phyloP scores from a whole-genome alignment of 1,140 invertebrate species.

The Matsumurasca onukii region DNA sequence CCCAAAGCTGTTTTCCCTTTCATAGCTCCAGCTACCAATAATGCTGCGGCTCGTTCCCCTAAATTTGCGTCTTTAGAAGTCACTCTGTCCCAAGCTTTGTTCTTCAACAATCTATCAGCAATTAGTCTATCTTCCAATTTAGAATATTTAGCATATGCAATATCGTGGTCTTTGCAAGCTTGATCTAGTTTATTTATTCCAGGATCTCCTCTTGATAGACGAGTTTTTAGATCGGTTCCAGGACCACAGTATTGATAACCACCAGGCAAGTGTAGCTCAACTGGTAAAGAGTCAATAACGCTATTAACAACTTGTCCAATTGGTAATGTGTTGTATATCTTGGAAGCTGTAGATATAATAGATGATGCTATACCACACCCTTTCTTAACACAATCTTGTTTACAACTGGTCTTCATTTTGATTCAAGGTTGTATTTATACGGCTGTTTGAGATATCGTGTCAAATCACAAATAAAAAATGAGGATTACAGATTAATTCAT shows the following conservation, averaged over 20 bases:
- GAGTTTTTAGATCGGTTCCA: slow-evolving; percentile 49
- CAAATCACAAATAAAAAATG: too few species aligned
- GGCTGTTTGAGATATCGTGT: too few species aligned
- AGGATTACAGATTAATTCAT: too few species aligned
- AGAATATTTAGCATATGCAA: slow-evolving; percentile 47
- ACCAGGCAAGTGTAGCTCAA: slow-evolving; percentile 51
- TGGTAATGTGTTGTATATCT: too few species aligned
- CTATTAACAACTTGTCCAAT: slow-evolving; percentile 41
- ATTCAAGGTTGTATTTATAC: too few species aligned
- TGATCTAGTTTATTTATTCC: slow-evolving; percentile 50
- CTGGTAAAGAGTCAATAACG: slow-evolving; percentile 48
- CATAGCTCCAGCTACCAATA: slow-evolving; percentile 43
- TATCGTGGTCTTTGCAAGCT: slow-evolving; percentile 51
- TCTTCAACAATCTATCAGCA: slow-evolving; percentile 47
- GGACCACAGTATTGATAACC: slow-evolving; percentile 51
- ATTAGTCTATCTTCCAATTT: slow-evolving; percentile 45
- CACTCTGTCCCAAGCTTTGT: slow-evolving; percentile 47
- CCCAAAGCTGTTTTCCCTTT: slow-evolving; percentile 45
- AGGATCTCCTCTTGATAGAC: slow-evolving; percentile 47
- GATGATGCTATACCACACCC: too few species aligned
- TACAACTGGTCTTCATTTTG: too few species aligned
- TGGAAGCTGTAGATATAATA: too few species aligned
- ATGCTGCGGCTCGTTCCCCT: slow-evolving; percentile 46
- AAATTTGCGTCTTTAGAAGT: slow-evolving; percentile 46
- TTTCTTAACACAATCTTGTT: too few species aligned